Base-by-base conservation (phyloP, 1,140 invertebrate genomes). In the Parapsyche elsis region DNA sequence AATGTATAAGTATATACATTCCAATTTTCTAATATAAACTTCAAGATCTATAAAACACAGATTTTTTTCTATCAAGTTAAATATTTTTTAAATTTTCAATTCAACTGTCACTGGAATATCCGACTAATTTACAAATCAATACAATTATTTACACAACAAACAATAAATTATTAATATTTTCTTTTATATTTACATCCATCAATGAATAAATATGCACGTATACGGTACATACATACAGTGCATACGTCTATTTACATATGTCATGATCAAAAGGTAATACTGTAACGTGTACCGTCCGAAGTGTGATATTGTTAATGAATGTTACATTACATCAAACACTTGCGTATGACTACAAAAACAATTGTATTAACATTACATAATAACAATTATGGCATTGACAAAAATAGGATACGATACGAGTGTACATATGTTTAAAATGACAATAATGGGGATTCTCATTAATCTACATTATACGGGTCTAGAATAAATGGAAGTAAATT, bases 121-220 rank as follows among this genome's bases (percentile, higher is more conserved):
- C 12, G 64, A 67, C 64, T 67, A 67, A 67, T 67, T 23, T 67
- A 67, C 64, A 67, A 67, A 67, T 67, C 23, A 23, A 67, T 67
- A 67, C 64, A 67, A 67, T 67, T 67, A 67, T 67, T 9, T 67
- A 67, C 64, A 67, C 64, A 67, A 67, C 64, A 67, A 67, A 67
- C 14, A 67, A 67, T 67, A 67, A 67, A 67, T 67, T 67, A 67
- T 67, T 67, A 12, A 38, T 67, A 24, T 67, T 53, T 53, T 53
- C 10, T 53, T 53, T 14, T 14, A 53, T 53, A 67, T 67, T 23
- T 67, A 67, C 64, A 67, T 67, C 21, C 21, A 67, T 12, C 24
- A 38, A 38, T 38, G 30, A 4, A 38, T 38, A 7, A 24, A 67
- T 23, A 67, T 30, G 19, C 23, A 67, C 10, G 10, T 26, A 26